phyloP scores from a whole-genome alignment of 2,888 invertebrate species.

The Hedya salicella region DNA sequence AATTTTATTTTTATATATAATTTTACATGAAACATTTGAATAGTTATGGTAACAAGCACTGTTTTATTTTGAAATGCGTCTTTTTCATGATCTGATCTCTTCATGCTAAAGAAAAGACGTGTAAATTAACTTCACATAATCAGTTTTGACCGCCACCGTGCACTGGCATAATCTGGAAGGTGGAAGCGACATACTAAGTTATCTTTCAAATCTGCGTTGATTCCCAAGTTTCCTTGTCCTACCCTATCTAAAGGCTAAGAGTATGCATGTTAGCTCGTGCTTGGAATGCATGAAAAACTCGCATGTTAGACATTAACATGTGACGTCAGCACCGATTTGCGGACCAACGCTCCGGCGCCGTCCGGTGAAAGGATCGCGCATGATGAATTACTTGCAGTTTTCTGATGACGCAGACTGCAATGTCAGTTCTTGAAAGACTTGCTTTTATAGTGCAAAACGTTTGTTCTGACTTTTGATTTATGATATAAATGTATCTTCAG shows the following conservation, averaged over 20 bases:
- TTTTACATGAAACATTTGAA: too few relatives aligned
- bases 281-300: neutral
- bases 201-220: too few relatives aligned
- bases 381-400: neutral
- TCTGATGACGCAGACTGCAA: neutral
- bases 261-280: neutral
- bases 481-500: neutral
- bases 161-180: too few relatives aligned
- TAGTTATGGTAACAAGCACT: too few relatives aligned
- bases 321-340: neutral
- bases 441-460: neutral
- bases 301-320: too few relatives aligned
- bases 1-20: too few relatives aligned
- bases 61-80: too few relatives aligned
- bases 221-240: neutral
- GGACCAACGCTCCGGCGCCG: neutral
- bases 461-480: neutral
- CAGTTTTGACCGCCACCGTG: too few relatives aligned
- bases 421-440: neutral
- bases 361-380: neutral
- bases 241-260: conserved; percentile 16
- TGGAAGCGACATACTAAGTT: too few relatives aligned
- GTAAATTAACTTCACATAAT: too few relatives aligned
- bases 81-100: too few relatives aligned
- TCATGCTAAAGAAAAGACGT: too few relatives aligned